Evolutionary conservation across 2,888 invertebrate species (phyloP).

Genomic region (Acanthosepion esculentum): DNA sequence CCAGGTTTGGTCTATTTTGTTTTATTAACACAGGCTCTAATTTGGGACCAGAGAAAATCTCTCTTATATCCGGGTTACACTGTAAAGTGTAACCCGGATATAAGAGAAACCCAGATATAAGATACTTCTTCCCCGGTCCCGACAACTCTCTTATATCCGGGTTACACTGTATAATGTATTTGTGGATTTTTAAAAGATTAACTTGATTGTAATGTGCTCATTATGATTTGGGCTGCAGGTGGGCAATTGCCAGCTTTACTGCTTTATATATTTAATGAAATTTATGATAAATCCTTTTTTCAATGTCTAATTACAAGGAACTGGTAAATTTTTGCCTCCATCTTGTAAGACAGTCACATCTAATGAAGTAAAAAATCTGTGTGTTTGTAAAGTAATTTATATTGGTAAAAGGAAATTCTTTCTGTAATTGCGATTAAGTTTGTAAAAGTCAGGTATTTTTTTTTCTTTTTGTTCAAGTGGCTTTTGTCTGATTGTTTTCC

Average conservation of each 20-base stretch:
- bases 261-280: not conserved
- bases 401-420: not conserved
- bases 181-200: not conserved
- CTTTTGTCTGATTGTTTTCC: not conserved
- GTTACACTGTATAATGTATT: not conserved
- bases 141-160: too few relatives aligned
- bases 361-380: not conserved
- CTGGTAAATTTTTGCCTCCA: not conserved
- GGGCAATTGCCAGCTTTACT: not conserved
- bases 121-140: too few relatives aligned
- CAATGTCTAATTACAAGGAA: not conserved
- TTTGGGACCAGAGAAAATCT: too few relatives aligned
- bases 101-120: too few relatives aligned
- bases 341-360: not conserved
- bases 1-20: too few relatives aligned
- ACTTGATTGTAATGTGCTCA: not conserved
- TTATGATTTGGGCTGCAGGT: not conserved
- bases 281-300: not conserved
- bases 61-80: too few relatives aligned
- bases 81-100: too few relatives aligned
- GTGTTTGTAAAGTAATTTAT: not conserved
- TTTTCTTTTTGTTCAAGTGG: not conserved
- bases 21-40: too few relatives aligned
- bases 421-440: not conserved
- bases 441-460: not conserved